A percentile compares a stretch with the other conserved stretches of the same genome.
Conservation (phyloP, 2,888 invertebrate genomes). For the Dasypogon diadema region DNA sequence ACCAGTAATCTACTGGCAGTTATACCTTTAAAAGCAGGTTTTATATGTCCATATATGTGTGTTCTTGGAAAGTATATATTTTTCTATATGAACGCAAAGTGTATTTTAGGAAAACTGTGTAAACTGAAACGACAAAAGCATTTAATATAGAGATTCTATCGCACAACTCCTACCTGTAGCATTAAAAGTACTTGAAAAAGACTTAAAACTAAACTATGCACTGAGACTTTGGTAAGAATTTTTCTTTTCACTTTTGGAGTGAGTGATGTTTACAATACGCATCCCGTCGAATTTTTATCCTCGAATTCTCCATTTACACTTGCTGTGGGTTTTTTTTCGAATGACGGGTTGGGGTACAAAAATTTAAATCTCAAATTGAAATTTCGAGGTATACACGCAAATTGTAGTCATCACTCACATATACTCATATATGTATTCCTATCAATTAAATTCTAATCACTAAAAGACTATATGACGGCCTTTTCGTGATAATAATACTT, state of each 20-base stretch:
- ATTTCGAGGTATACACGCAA: too few species aligned
- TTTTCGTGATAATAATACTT: conserved; percentile 38
- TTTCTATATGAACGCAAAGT: neutral
- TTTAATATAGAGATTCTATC: conserved; percentile 27
- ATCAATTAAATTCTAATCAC: conserved; percentile 25
- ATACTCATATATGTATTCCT: conserved; percentile 12
- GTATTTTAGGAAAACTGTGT: conserved; percentile 10
- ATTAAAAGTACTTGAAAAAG: neutral
- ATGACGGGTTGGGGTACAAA: too few species aligned
- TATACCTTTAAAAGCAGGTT: neutral
- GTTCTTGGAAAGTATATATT: conserved; percentile 34
- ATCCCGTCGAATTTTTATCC: too few species aligned
- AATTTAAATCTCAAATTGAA: too few species aligned
- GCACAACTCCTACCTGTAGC: conserved; percentile 20
- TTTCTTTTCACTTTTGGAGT: neutral
- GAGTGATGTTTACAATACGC: conserved; percentile 24
- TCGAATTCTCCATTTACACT: too few species aligned
- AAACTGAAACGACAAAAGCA: neutral
- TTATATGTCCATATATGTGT: conserved; percentile 25
- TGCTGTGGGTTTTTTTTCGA: too few species aligned
- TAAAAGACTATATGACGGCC: conserved; percentile 41
- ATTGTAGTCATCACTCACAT: conserved; percentile 29
- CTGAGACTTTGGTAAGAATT: neutral
- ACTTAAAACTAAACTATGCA: neutral
- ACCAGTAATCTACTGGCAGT: neutral